phyloP scores from a whole-genome alignment of 1,140 invertebrate genomes.

The Microplitis mediator region DNA sequence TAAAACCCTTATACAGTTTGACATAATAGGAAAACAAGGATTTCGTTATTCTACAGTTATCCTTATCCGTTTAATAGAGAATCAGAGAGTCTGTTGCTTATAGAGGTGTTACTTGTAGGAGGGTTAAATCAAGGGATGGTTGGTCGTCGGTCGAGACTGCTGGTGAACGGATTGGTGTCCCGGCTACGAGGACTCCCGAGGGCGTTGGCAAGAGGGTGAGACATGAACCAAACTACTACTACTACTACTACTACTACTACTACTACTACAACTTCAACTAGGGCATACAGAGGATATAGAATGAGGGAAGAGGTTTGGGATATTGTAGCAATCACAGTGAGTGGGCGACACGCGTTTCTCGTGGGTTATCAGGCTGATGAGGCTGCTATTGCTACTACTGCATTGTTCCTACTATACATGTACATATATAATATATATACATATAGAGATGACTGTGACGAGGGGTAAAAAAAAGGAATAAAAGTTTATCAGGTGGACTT shows the following conservation, averaged over 20 bases:
- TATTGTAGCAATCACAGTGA: conserved; percentile 51
- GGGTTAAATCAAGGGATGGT: conserved; percentile 2
- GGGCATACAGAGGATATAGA: conserved; percentile 7
- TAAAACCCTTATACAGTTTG: too few species aligned
- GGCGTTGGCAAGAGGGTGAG: conserved; percentile 11
- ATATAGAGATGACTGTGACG: conserved; percentile 21
- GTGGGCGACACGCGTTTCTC: conserved; percentile 56
- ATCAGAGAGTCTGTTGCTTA: too few species aligned
- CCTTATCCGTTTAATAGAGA: too few species aligned
- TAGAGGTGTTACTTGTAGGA: too few species aligned
- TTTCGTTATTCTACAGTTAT: too few species aligned
- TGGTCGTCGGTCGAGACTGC: neutral
- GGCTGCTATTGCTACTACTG: conserved; percentile 1
- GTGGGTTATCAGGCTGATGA: conserved; percentile 45
- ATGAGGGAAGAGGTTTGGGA: conserved; percentile 15
- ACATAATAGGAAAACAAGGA: too few species aligned
- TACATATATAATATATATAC: too few species aligned
- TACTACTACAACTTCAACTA: too few species aligned
- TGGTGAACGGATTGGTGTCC: conserved; percentile 15
- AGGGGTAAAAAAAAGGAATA: neutral
- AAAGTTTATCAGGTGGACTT: conserved; percentile 25
- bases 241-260: too few species aligned
- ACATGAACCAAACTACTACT: neutral
- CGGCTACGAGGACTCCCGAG: neutral
- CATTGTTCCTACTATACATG: too few species aligned